These are phyloP conservation scores for Brachycybe producta DNA, from an alignment of 2,888 invertebrate species.

Conservation along the genomic window DNA sequence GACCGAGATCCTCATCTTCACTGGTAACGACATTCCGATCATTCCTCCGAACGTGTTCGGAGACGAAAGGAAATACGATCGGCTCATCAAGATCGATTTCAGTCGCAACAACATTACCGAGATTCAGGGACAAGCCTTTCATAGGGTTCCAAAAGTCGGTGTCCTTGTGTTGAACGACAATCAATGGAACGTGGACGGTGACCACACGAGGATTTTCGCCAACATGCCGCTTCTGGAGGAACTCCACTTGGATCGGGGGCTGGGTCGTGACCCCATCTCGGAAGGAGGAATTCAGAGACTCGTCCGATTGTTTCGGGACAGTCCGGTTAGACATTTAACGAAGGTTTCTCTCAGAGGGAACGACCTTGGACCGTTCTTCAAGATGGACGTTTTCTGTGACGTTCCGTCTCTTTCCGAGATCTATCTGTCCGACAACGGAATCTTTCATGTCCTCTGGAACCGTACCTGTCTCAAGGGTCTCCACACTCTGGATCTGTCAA, in stretches of 20 bases:
- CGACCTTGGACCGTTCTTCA: constrained; percentile 51
- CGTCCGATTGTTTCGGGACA: constrained; percentile 49
- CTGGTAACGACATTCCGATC: constrained; percentile 50
- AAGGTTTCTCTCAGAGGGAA: constrained; percentile 64
- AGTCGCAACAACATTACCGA: constrained; percentile 55
- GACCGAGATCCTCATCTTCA: constrained; percentile 53
- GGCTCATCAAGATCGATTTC: constrained; percentile 54
- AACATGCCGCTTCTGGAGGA: constrained; percentile 48
- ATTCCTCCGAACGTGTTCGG: constrained; percentile 60
- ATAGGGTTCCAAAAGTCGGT: constrained; percentile 54
- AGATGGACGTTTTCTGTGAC: constrained; percentile 54
- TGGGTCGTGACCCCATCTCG: background rate
- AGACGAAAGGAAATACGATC: constrained; percentile 43
- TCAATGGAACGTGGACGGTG: constrained; percentile 47
- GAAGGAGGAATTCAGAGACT: constrained; percentile 25
- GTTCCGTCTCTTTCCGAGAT: constrained; percentile 51
- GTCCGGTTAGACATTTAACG: constrained; percentile 46
- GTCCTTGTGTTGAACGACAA: constrained; percentile 58
- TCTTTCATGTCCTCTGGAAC: constrained; percentile 45
- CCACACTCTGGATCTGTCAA: constrained; percentile 52
- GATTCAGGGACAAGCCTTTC: constrained; percentile 59
- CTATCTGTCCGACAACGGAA: constrained; percentile 47
- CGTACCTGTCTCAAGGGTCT: constrained; percentile 51
- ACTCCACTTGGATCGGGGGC: constrained; percentile 55
- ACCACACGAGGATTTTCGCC: constrained; percentile 35